These are phyloP conservation scores for Scaptomyza parva DNA, from an alignment of 2,888 invertebrate species.

Conservation along the genomic window DNA sequence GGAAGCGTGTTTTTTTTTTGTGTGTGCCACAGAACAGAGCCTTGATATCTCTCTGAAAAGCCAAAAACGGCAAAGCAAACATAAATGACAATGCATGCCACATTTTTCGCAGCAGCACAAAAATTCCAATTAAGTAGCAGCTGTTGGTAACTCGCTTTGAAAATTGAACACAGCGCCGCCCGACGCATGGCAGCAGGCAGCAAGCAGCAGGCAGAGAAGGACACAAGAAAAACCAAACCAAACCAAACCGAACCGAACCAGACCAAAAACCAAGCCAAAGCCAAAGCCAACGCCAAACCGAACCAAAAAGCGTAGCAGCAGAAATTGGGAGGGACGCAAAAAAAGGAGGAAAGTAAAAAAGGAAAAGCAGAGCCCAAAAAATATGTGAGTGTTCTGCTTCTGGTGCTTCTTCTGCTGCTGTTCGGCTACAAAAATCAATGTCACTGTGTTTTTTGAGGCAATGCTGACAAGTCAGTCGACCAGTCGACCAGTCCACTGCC, in stretches of 20 bases:
- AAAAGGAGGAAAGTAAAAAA: conserved; percentile 7
- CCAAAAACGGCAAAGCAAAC: conserved; percentile 54
- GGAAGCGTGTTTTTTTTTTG: neutral
- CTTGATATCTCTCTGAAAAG: conserved; percentile 19
- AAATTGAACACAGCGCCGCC: conserved; percentile 64
- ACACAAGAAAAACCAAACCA: conserved; percentile 14
- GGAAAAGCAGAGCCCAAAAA: conserved; percentile 29
- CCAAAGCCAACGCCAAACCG: conserved; percentile 12
- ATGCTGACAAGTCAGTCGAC: conserved; percentile 49
- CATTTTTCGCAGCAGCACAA: conserved; percentile 66
- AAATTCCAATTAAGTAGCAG: conserved; percentile 78
- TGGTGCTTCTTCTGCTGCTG: too few relatives aligned
- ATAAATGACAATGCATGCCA: conserved; percentile 67
- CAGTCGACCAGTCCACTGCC: conserved; percentile 3
- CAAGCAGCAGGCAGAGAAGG: neutral
- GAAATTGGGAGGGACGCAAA: neutral
- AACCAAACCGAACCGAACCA: conserved; percentile 17
- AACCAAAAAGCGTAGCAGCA: conserved; percentile 16
- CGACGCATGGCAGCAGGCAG: conserved; percentile 32
- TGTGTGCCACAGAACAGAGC: neutral
- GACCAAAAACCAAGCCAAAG: conserved; percentile 16
- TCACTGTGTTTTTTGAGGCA: conserved; percentile 40
- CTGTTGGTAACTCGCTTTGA: conserved; percentile 67
- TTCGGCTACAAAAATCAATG: conserved; percentile 71
- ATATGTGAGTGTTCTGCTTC: conserved; percentile 39